Evolutionary conservation across 2,113 vertebrate species (phyloP).

Genomic region (Gymnarchus niloticus): DNA sequence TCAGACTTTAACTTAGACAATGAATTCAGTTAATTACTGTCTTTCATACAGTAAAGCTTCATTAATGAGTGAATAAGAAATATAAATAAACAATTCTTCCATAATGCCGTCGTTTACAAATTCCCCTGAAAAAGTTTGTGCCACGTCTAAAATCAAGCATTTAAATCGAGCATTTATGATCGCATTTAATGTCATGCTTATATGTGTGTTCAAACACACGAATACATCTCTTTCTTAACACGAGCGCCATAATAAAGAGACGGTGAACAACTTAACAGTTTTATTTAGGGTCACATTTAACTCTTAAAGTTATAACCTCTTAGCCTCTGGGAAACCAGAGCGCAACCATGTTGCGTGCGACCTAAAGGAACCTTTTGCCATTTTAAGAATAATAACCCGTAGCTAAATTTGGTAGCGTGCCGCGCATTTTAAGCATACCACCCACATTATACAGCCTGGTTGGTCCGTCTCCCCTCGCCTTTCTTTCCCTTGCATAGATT

Average conservation of each 20-base stretch:
- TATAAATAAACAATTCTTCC: background rate
- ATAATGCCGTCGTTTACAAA: background rate
- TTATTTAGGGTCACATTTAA: background rate
- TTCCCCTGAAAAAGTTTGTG: background rate
- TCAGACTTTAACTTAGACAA: background rate
- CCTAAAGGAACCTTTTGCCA: background rate
- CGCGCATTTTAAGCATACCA: conserved; percentile 15
- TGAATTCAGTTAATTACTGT: background rate
- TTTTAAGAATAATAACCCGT: background rate
- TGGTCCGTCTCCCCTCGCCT: background rate
- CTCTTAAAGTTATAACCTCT: background rate
- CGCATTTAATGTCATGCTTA: background rate
- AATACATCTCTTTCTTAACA: background rate
- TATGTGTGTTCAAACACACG: background rate
- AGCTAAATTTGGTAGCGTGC: conserved; percentile 9
- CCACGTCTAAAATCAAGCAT: too few species aligned
- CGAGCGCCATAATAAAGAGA: background rate
- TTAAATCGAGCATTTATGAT: background rate
- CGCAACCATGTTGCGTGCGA: background rate
- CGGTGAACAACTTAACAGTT: background rate
- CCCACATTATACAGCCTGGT: background rate
- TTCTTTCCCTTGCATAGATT: conserved; percentile 3
- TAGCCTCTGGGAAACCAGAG: conserved; percentile 7
- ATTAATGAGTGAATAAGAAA: background rate
- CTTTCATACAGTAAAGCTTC: background rate